Percentiles rank a stretch among this genome's conserved stretches.
phyloP scores from a whole-genome alignment of 2,888 invertebrate genomes.

The Synanthedon tipuliformis region DNA sequence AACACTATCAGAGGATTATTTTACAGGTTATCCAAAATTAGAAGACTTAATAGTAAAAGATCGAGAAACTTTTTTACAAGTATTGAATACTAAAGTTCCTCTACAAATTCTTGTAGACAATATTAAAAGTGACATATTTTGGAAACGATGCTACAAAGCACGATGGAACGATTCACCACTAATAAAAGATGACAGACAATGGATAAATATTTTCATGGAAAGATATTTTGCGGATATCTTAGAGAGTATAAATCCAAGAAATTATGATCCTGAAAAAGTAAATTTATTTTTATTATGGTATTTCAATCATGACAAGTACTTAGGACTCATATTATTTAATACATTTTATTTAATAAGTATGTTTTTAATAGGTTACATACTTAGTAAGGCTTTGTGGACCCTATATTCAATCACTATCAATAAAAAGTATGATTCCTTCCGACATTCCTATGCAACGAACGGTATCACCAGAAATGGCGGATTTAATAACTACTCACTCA shows the following conservation, averaged over 20 bases:
- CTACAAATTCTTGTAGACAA: constrained; percentile 55
- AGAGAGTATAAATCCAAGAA: constrained; percentile 57
- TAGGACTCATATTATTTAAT: background rate
- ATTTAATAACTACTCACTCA: constrained; percentile 44
- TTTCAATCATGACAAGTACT: too few relatives aligned
- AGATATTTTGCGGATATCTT: constrained; percentile 53
- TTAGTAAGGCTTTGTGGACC: constrained; percentile 58
- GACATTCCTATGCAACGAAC: constrained; percentile 53
- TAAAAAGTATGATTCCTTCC: constrained; percentile 50
- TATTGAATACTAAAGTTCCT: constrained; percentile 45
- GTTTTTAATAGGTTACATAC: constrained; percentile 30
- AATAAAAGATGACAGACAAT: constrained; percentile 31
- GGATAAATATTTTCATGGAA: constrained; percentile 60
- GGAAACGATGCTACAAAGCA: constrained; percentile 53
- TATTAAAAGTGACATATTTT: constrained; percentile 58
- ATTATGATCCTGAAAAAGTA: constrained; percentile 64
- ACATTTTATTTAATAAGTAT: background rate
- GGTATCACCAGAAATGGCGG: constrained; percentile 56
- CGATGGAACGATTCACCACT: constrained; percentile 42
- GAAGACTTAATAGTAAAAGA: constrained; percentile 49
- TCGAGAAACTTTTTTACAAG: constrained; percentile 49
- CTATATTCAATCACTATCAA: constrained; percentile 46
- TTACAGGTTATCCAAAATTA: constrained; percentile 41
- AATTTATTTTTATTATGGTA: too few relatives aligned
- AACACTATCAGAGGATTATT: background rate